Base-by-base conservation (phyloP, 64 coral and sea anemone genomes). In the Stichodactyla helianthus region DNA sequence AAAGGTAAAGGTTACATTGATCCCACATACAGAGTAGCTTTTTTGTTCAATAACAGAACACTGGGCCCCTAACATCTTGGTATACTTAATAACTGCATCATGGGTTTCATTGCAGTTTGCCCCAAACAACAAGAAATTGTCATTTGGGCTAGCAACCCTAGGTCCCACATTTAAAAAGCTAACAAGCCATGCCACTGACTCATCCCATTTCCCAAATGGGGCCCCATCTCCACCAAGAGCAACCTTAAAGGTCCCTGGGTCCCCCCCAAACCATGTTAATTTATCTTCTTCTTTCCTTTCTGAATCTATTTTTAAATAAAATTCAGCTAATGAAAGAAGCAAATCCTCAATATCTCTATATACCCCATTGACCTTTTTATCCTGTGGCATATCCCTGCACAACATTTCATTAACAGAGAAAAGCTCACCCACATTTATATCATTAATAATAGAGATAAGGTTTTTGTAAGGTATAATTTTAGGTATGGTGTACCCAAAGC, bases 81-180 rank as follows among this genome's bases (percentile, higher is more conserved):
- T 57, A 59, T 18, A 64, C 18, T 64, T 64, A 18, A 19, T 28
- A 14, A 78, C 26, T 28, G 19, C 44, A 28, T 28, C 76, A 78
- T 93, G 91, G 81, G 87, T 84, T 76, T 97, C 95, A 57, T 88
- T 93, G 68, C 91, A 97, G 65, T 97, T 97, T 54, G 95, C 89
- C 83, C 88, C 93, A 17, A 84, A 56, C 50, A 94, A 70, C n/a
- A 94, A 78, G 50, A 94, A 91, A 85, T 91, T 94, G 0, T 88
- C 93, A 80, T 91, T 51, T 79, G 59, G 71, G 83, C 93, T 90
- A 85, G 85, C 88, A 60, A 97, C 82, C 64, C 86, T 80, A 59
- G 82, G 76, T 26, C 94, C 94, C 71, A 88, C 86, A 84, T 97
- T 93, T 55, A 97, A 80, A 86, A 97, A 96, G 82, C 90, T 92